Base-by-base conservation (phyloP, 2,888 invertebrate species). In the Brachyptera putata region DNA sequence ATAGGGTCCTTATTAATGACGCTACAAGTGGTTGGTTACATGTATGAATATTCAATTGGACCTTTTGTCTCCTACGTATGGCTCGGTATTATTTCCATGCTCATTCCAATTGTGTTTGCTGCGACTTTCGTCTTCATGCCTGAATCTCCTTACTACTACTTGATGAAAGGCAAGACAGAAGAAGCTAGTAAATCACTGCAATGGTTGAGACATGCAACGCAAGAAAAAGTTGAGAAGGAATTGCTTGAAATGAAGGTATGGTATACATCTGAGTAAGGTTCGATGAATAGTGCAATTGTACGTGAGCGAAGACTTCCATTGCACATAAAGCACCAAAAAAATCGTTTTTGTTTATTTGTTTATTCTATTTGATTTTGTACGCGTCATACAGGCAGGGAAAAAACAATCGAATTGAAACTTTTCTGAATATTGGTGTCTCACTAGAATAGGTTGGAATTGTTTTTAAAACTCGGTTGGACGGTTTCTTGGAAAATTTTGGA, bases 1-100 rank as follows among this genome's bases (percentile, higher is more conserved):
- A 76, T 94, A 0, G 92, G 92, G 1, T 87, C 93, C 0, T 84
- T 89, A 61, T 83, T 93, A 68, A 89, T 89, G 69, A 77, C 85
- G 46, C 88, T 89, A 75, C 83, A 91, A 34, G 77, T 76, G 1
- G 53, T 82, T 2, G 92, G 91, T 1, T 81, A 87, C 68, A 71
- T 91, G 3, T 80, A 85, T 58, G 77, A 86, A 0, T 91, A 89
- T 72, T 72, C 74, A 1, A 79, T 86, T 67, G 95, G 90, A 0
- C 92, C 86, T 0, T 87, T 75, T 75, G 79, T 86, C 0, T 76
- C 80, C 0, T 89, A 91, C 75, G 72, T 77, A 30, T 76, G 76
- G 0, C 67, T 79, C 55, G 75, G 86, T 61, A 83, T 85, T 68
- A 75, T 84, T 3, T 87, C 87, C 57, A 75, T 84, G 0, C 73